Evolutionary conservation across 2,797 vertebrate species (phyloP), one percentile per base, ranked within the genome.

Genomic region (Phalloptychus januarius): DNA sequence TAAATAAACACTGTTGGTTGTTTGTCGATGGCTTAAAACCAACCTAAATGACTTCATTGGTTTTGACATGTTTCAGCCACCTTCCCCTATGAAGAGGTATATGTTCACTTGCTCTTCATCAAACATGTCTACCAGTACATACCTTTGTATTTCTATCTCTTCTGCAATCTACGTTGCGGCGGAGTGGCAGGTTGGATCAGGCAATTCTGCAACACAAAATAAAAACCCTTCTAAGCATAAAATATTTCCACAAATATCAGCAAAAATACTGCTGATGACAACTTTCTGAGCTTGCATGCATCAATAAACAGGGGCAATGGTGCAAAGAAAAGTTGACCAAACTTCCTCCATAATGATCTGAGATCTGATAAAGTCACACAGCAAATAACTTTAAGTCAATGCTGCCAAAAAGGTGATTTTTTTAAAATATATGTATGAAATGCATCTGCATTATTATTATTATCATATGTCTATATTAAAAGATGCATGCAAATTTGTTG

Each of bases 171-270:
- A 42, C 69, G 8, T n/a, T 69, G 65, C 1, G 1, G 20, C 25
- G 63, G 20, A 67, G 63, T 23, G 63, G 63, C 36, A n/a, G 40
- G n/a, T 42, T 12, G 23, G 40, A 28, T 7, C 6, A 31, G 67
- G 38, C 67, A 44, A 20, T 45, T 48, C 70, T 71, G 70, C 7
- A 71, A 71, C n/a, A 7, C 33, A 71, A 71, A 71, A 31, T 18
- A 40, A 73, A 40, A n/a, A 40, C 15, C 5, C 1, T 40, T 25
- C 8, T 20, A 8, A 65, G 61, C 61, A 65, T 38, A 40, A 40
- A 40, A 36, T 20, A 65, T 65, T 38, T 65, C 8, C 33, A 11
- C 36, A 36, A 65, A 38, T 20, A 20, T 38, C 16, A 12, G 63
- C 63, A 67, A 38, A 25, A 38, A 67, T 67, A 25, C 36, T 67